A percentile compares a stretch with the other conserved stretches of the same genome.
phyloP scores from a whole-genome alignment of 2,113 vertebrate genomes.

The Hippotragus niger region DNA sequence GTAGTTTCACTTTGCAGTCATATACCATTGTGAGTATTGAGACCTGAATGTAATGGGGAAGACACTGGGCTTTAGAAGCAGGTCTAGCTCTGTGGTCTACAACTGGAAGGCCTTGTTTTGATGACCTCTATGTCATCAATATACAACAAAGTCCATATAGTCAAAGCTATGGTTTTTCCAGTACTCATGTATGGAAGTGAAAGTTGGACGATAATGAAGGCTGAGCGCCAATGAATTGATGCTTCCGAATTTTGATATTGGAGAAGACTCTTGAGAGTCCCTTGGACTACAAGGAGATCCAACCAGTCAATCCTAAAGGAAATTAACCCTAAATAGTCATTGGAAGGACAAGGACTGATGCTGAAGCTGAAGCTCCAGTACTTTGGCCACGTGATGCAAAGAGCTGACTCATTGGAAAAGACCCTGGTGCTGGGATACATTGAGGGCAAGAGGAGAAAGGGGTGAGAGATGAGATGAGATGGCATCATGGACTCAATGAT shows the following conservation, averaged over 20 bases:
- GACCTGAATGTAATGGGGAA: not conserved
- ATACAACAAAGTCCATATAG: not conserved
- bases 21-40: not conserved
- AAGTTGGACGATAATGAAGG: not conserved
- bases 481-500: not conserved
- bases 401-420: not conserved
- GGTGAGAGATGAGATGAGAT: not conserved
- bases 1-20: not conserved
- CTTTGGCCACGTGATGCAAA: not conserved
- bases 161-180: not conserved
- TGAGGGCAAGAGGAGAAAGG: not conserved
- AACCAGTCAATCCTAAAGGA: not conserved
- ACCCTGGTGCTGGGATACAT: not conserved
- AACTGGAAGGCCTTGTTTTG: not conserved
- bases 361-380: not conserved
- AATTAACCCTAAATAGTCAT: not conserved
- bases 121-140: not conserved
- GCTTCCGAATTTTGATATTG: not conserved
- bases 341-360: not conserved
- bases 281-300: not conserved
- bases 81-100: not conserved
- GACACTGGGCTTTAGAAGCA: not conserved
- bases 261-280: not conserved
- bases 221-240: not conserved
- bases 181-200: not conserved